phyloP scores from a whole-genome alignment of 2,797 vertebrate species.

The Bradypodion pumilum region DNA sequence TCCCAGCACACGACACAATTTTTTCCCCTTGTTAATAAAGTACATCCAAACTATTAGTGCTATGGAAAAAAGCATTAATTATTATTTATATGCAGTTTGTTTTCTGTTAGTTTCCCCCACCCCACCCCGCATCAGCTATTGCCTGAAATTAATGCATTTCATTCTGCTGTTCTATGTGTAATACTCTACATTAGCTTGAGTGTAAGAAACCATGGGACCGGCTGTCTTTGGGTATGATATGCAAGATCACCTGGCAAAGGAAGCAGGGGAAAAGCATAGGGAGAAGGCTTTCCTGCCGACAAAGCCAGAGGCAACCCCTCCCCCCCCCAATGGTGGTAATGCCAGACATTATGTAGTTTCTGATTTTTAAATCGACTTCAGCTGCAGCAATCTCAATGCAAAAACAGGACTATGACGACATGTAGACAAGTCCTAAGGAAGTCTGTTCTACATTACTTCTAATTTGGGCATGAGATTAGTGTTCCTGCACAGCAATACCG shows the following conservation, averaged over 20 bases:
- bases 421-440: not conserved
- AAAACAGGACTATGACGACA: too few species aligned
- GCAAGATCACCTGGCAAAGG: not conserved
- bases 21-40: not conserved
- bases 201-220: not conserved
- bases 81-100: not conserved
- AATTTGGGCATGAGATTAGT: not conserved
- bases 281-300: not conserved
- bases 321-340: too few species aligned
- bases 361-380: too few species aligned
- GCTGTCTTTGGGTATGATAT: not conserved
- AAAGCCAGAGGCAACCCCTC: not conserved
- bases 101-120: not conserved
- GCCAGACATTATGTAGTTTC: too few species aligned
- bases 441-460: not conserved
- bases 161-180: not conserved
- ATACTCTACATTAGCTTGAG: not conserved
- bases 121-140: too few species aligned
- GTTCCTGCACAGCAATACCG: not conserved
- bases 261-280: not conserved
- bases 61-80: not conserved
- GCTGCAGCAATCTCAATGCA: too few species aligned
- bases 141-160: not conserved
- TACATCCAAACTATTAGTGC: not conserved
- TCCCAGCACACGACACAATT: not conserved